Evolutionary conservation across 2,113 vertebrate genomes (phyloP), one percentile per base, ranked within the genome.

Genomic region (Larimichthys polyactis): DNA sequence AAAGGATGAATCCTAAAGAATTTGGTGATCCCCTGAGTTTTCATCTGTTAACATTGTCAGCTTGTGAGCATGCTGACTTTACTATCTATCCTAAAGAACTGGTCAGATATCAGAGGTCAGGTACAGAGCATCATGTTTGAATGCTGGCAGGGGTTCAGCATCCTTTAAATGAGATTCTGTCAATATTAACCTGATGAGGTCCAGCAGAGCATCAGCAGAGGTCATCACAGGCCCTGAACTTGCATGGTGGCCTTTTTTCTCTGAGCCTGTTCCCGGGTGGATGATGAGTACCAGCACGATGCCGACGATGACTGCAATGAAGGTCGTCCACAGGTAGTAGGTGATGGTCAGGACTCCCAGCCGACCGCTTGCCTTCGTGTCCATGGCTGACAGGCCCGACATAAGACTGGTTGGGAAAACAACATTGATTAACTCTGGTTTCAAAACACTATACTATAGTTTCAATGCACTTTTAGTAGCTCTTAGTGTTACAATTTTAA

Each of bases 261-360:
- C 96, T 1, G 95, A 94, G 2, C 96, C 97, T 0, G 90, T 92
- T 0, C 97, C 97, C 0, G 97, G 97, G 72, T 97, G 96, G 80
- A 97, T 95, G 89, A 93, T 94, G 74, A 96, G 82, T 64, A 97
- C 97, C 0, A 97, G 89, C 29, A 96, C 72, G 64, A 97, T 97
- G 20, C 97, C 96, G 0, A 97, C 91, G 0, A 96, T 95, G 76
- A 97, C 97, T 0, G 97, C 97, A 65, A 97, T 91, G 92, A 97
- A 97, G 32, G 97, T 97, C 2, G 97, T 97, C 97, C 97, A 97
- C 27, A 97, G 94, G 88, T 97, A 97, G 87, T 97, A 97, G 36
- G 97, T 97, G 87, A 97, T 92, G 2, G 96, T 97, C 83, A 97
- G 94, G 64, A 97, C 72, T 0, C 97, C 97, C 92, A 97, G 95